A percentile compares a stretch with the other conserved stretches of the same genome.
Conservation (phyloP, 64 coral and sea anemone genomes). For the Montipora capricornis region DNA sequence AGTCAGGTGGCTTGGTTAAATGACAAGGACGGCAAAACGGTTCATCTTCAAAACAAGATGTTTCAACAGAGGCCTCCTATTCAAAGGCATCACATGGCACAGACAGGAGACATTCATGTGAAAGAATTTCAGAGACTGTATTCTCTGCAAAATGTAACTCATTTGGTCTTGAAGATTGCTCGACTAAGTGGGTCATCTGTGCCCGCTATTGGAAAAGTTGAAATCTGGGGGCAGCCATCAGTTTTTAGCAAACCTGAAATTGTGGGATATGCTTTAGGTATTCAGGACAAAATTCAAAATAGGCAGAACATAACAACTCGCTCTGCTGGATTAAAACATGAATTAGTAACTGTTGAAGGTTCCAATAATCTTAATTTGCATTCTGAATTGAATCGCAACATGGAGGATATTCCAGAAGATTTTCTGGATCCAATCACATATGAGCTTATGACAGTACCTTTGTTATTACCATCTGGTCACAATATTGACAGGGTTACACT, state of each 20-base stretch:
- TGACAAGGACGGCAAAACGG: conserved; percentile 51
- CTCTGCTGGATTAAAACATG: background rate
- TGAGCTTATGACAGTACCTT: conserved; percentile 91
- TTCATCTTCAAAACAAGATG: conserved; percentile 71
- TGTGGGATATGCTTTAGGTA: conserved; percentile 38
- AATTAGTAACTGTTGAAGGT: background rate
- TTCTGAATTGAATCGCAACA: background rate
- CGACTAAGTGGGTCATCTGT: conserved; percentile 79
- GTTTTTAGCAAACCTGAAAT: conserved; percentile 43
- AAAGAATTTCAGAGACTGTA: conserved; percentile 71
- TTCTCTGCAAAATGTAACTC: conserved; percentile 68
- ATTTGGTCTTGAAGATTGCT: conserved; percentile 75
- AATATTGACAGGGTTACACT: conserved; percentile 89
- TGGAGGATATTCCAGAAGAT: conserved; percentile 69
- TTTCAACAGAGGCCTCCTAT: conserved; percentile 55
- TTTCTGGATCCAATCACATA: conserved; percentile 99
- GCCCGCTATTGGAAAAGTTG: conserved; percentile 83
- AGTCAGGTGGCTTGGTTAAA: conserved; percentile 67
- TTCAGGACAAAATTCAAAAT: conserved; percentile 57
- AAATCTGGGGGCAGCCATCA: conserved; percentile 87
- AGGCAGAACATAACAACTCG: background rate
- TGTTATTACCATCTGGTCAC: conserved; percentile 91
- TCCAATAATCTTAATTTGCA: background rate
- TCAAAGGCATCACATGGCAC: background rate
- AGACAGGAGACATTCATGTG: background rate